Conservation (phyloP, 2,888 invertebrate species). For the Imbricaverruca yamaguchii region DNA sequence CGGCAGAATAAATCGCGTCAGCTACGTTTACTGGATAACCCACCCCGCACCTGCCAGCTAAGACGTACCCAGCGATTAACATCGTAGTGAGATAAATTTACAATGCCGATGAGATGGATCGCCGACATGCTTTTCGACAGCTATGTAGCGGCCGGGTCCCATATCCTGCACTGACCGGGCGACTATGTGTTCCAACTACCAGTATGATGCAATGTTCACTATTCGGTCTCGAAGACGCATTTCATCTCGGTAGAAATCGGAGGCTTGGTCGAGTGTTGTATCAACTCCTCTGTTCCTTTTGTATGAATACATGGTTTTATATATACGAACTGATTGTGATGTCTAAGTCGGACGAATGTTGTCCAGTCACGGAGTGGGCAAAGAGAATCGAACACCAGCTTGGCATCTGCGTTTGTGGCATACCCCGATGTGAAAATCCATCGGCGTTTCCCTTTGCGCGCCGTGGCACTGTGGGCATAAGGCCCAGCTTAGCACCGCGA, state of each 20-base stretch:
- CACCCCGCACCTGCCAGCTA: not conserved
- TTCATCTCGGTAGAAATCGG: not conserved
- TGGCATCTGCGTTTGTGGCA: too few species aligned
- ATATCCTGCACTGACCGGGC: not conserved
- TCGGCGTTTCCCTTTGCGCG: too few species aligned
- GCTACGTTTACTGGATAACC: not conserved
- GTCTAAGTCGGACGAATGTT: too few species aligned
- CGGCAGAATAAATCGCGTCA: not conserved
- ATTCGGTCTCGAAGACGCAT: not conserved
- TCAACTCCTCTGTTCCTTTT: conserved; percentile 14
- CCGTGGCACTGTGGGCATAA: too few species aligned
- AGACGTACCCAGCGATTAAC: not conserved
- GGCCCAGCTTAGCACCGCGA: too few species aligned
- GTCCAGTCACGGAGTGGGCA: too few species aligned
- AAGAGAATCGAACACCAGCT: too few species aligned
- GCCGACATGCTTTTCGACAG: not conserved
- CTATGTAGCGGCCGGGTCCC: too few species aligned
- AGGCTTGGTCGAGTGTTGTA: not conserved
- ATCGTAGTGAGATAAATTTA: not conserved
- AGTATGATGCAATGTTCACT: not conserved
- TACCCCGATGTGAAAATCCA: too few species aligned
- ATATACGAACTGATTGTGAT: not conserved
- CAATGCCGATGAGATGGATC: not conserved
- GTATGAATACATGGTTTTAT: conserved; percentile 20
- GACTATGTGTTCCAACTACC: too few species aligned